These are phyloP conservation scores for Cladorhizidae sp. DNA, from an alignment of 37 sponge, comb jelly and placozoan genomes.

Conservation along the genomic window DNA sequence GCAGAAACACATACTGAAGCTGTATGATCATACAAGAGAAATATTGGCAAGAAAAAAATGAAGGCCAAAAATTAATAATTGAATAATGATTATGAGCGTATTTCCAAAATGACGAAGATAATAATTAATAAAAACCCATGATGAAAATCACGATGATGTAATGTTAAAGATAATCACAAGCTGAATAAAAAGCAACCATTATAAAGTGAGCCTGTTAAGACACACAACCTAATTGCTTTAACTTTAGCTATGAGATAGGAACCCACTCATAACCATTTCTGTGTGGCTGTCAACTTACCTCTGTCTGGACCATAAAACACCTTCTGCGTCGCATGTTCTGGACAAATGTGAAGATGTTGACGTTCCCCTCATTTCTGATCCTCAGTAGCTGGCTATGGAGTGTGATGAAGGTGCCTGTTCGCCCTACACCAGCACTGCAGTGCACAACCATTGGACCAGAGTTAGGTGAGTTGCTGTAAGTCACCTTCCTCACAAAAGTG, in stretches of 20 bases:
- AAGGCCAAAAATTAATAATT: not conserved
- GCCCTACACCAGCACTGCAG: constrained; percentile 88
- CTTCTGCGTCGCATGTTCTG: constrained; percentile 57
- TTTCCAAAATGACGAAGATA: no score
- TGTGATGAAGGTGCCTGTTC: constrained; percentile 83
- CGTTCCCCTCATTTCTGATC: constrained; percentile 50
- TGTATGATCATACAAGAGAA: not conserved
- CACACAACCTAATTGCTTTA: no score
- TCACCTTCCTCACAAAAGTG: constrained; percentile 66
- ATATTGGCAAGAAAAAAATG: not conserved
- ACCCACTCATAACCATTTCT: no score
- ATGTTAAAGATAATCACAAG: no score
- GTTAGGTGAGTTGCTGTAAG: constrained; percentile 23
- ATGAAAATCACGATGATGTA: no score
- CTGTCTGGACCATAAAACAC: constrained; percentile 87
- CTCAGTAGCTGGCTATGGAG: constrained; percentile 59
- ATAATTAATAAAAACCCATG: no score
- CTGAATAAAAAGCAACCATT: no score
- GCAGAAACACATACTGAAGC: constrained; percentile 89
- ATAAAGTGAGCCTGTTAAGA: no score
- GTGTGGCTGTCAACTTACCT: no score
- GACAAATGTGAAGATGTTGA: constrained; percentile 74
- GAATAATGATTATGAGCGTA: no score
- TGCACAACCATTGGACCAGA: constrained; percentile 72
- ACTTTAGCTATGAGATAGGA: no score